Base-by-base conservation (phyloP, 2,797 vertebrate genomes). In the Heteromormyrus szaboi region DNA sequence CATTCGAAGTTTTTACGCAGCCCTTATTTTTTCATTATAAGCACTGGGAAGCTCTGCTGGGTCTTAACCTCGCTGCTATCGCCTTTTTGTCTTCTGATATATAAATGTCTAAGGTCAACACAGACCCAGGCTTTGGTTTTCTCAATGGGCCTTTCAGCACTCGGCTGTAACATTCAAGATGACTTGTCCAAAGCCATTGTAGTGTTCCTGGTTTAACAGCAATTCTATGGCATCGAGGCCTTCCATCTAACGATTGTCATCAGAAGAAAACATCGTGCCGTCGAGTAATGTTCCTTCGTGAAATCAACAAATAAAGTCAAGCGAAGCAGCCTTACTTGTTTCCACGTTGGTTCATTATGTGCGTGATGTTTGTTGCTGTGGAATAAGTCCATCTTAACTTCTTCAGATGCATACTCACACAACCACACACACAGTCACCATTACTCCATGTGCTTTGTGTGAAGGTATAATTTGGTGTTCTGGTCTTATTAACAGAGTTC, bases 111-210 rank as follows among this genome's bases (percentile, higher is more conserved):
- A 90, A 85, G 76, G 87, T 92, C 90, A 88, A 91, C 89, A 89
- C 84, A 89, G 89, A 89, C 89, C 88, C 65, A 65, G 81, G 65
- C 85, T 87, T 90, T 88, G 87, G 85, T 50, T 33, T 85, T 76
- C 79, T 90, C 84, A 88, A 89, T 89, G 72, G 87, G 88, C 65
- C 89, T 19, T 89, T 91, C 91, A 91, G 79, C 89, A 41, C 85
- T 86, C 91, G 89, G 91, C 90, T 92, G 91, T 89, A 92, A 91
- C 89, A 91, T 92, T 91, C 86, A 90, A 92, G 87, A 90, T 92
- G 91, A 92, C 91, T 89, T 88, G 84, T 89, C 72, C 81, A 46
- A 85, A 81, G 88, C 89, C n/a, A 68, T 86, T 68, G 62, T 65
- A 41, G 84, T 86, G 50, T 62, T 62, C 62, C 84, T 76, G 84